Evolutionary conservation across 2,888 invertebrate species (phyloP).

Genomic region (Bellardia pandia): DNA sequence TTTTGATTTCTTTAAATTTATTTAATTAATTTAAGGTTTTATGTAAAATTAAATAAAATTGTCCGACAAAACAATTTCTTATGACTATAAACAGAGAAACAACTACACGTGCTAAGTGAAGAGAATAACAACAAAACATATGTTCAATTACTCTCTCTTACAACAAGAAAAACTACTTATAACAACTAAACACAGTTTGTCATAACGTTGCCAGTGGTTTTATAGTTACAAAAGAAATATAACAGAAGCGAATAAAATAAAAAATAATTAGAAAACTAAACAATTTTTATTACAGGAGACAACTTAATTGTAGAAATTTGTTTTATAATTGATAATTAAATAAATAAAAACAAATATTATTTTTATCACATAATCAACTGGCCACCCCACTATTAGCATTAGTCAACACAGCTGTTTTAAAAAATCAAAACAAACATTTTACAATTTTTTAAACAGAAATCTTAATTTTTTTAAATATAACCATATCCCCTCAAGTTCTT

Average conservation of each 20-base stretch:
- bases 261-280: no score
- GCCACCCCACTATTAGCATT: background rate
- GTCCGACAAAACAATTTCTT: conserved; percentile 10
- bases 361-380: background rate
- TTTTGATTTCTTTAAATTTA: conserved; percentile 73
- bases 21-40: background rate
- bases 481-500: background rate
- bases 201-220: conserved; percentile 3
- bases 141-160: conserved; percentile 18
- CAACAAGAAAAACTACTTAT: background rate
- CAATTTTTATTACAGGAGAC: no score
- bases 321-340: no score
- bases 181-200: conserved; percentile 9
- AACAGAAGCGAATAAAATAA: background rate
- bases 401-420: background rate
- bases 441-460: background rate
- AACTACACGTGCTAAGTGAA: conserved; percentile 57
- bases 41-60: conserved; percentile 71
- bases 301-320: no score
- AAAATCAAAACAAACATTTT: conserved; percentile 15
- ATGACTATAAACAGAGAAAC: conserved; percentile 64
- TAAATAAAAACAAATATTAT: background rate
- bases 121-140: conserved; percentile 32
- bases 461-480: background rate
- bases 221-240: background rate